Conservation (phyloP, 1,140 invertebrate genomes). For the Drosophila persimilis region DNA sequence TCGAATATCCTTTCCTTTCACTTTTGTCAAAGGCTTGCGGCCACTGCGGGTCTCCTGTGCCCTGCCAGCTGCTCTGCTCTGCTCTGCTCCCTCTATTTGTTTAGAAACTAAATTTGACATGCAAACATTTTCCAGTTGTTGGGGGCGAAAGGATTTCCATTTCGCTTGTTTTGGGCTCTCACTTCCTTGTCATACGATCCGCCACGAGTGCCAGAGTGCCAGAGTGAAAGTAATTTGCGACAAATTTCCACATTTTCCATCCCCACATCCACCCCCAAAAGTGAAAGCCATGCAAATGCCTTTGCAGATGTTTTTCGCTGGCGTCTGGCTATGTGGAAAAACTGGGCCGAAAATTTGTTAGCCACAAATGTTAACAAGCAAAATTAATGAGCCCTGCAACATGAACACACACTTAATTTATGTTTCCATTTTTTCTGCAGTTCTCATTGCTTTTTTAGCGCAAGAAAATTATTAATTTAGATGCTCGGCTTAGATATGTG, state of each 20-base stretch:
- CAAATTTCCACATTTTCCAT: slow-evolving; percentile 65
- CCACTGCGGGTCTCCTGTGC: slow-evolving; percentile 42
- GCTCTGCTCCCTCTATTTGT: slow-evolving; percentile 54
- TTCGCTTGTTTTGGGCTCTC: slow-evolving; percentile 10
- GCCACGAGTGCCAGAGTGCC: too few species aligned
- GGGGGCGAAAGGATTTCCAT: slow-evolving; percentile 61
- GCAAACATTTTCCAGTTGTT: slow-evolving; percentile 56
- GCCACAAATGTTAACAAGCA: slow-evolving; percentile 71
- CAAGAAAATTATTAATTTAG: slow-evolving; percentile 55
- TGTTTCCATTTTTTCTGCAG: slow-evolving; percentile 34
- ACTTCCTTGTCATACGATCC: slow-evolving; percentile 58
- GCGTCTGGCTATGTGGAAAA: slow-evolving; percentile 39
- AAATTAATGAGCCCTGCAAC: slow-evolving; percentile 73
- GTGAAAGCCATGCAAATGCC: slow-evolving; percentile 79
- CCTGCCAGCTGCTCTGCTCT: slow-evolving; percentile 48
- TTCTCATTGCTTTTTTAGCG: slow-evolving; percentile 28
- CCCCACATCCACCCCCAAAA: slow-evolving; percentile 17
- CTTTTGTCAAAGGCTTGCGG: slow-evolving; percentile 70
- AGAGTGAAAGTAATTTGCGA: slow-evolving; percentile 79
- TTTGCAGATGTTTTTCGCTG: slow-evolving; percentile 62
- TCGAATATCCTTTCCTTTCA: slow-evolving; percentile 65
- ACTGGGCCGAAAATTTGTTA: slow-evolving; percentile 52
- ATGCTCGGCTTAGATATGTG: slow-evolving; percentile 58
- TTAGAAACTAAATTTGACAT: slow-evolving; percentile 80
- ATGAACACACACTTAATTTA: slow-evolving; percentile 42